Evolutionary conservation across 2,113 vertebrate species (phyloP), one percentile per base, ranked within the genome.

Genomic region (Plecotus auritus): DNA sequence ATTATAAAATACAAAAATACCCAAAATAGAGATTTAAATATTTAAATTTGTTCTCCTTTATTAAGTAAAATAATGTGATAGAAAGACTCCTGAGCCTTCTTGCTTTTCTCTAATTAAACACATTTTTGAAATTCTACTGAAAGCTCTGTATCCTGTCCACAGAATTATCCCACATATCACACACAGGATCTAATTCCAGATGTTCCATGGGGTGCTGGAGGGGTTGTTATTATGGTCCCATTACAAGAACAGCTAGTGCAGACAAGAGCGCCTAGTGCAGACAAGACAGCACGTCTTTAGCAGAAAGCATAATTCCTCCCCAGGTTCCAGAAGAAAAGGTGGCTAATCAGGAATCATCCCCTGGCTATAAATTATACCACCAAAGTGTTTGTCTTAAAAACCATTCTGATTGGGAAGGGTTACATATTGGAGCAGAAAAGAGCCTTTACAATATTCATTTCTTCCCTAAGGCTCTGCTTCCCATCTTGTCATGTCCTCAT

Each of bases 191-290:
- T 70, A 54, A 49, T 56, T 56, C 17, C 14, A 61, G 40, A n/a
- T 0, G 1, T 18, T 45, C 37, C 8, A 37, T 16, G 32, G 26
- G n/a, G 1, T 20, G 28, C 16, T 23, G 12, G 1, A 54, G 17
- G 1, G 1, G 13, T 35, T 7, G 4, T 30, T 9, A 13, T 26
- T 5, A 0, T 9, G 17, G 12, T 20, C 20, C 20, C 7, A 20
- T 54, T 88, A 0, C 26, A 76, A 87, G 23, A 20, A 69, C 0
- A 0, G 20, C 70, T 32, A 16, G 8, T 37, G 2, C 7, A 61
- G 8, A 22, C 2, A 40, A 10, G 12, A 28, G 61, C 0, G 0
- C 26, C 61, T 30, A 16, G 5, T 35, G 2, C 7, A 61, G 11
- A 22, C 2, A 40, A 8, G 13, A 28, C 2, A 61, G 26, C 12